A percentile compares a stretch with the other conserved stretches of the same genome.
Evolutionary conservation across 2,888 invertebrate genomes (phyloP).

Genomic region (Sylvicola cinctus): DNA sequence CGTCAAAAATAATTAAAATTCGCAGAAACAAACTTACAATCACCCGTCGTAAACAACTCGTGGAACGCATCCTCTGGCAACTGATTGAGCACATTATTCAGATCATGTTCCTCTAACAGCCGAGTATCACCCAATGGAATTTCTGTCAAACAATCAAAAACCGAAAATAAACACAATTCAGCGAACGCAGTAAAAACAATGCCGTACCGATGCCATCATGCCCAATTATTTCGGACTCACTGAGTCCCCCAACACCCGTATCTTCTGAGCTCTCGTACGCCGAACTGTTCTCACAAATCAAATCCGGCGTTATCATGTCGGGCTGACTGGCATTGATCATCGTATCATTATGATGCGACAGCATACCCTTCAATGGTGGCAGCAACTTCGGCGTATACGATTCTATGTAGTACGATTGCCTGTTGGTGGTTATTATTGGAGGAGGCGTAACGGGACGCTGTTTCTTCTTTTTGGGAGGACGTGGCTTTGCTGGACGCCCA

Average conservation of each 20-base stretch:
- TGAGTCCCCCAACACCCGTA: slow-evolving; percentile 33
- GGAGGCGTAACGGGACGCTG: slow-evolving; percentile 11
- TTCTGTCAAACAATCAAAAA: slow-evolving; percentile 23
- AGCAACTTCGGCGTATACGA: slow-evolving; percentile 3
- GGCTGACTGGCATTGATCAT: slow-evolving; percentile 8
- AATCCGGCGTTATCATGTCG: slow-evolving; percentile 19
- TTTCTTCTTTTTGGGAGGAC: slow-evolving; percentile 29
- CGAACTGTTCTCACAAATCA: slow-evolving; percentile 38
- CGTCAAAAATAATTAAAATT: slow-evolving; percentile 1
- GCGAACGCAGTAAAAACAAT: slow-evolving; percentile 5
- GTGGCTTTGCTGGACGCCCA: slow-evolving; percentile 33
- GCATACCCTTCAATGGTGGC: too few relatives aligned
- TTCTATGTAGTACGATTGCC: slow-evolving; percentile 9
- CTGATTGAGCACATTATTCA: slow-evolving; percentile 57
- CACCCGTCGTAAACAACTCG: slow-evolving; percentile 61
- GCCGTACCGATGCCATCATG: slow-evolving; percentile 23
- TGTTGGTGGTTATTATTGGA: not conserved
- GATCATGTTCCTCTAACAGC: slow-evolving; percentile 50
- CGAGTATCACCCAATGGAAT: slow-evolving; percentile 30
- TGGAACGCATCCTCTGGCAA: slow-evolving; percentile 66
- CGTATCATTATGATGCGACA: not conserved
- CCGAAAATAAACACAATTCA: slow-evolving; percentile 2
- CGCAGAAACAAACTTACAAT: slow-evolving; percentile 1
- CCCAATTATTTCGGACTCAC: slow-evolving; percentile 33
- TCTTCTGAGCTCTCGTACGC: slow-evolving; percentile 42